phyloP scores from a whole-genome alignment of 2,797 vertebrate species.

The Acanthurus tractus region DNA sequence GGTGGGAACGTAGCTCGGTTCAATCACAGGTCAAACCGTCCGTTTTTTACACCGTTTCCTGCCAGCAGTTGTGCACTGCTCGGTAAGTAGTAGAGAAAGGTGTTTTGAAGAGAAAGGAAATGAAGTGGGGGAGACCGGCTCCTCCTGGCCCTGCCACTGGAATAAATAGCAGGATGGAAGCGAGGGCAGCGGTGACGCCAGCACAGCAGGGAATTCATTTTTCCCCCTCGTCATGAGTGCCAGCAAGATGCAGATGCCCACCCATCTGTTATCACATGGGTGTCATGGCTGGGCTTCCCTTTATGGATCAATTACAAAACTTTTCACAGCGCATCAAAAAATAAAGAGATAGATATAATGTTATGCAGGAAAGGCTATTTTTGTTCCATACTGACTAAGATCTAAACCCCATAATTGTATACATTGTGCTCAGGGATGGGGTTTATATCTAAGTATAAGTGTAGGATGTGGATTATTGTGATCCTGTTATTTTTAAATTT shows the following conservation, averaged over 20 bases:
- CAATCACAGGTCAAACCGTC: constrained; percentile 34
- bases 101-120: constrained; percentile 31
- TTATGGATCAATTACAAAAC: constrained; percentile 21
- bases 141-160: constrained; percentile 57
- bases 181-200: constrained; percentile 49
- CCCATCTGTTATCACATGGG: constrained; percentile 63
- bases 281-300: constrained; percentile 54
- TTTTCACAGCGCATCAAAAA: constrained; percentile 21
- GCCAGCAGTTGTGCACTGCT: constrained; percentile 10
- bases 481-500: not conserved
- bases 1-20: constrained; percentile 12
- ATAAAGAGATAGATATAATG: not conserved
- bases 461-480: not conserved
- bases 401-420: not conserved
- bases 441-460: too few relatives aligned
- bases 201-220: constrained; percentile 57
- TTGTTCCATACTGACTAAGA: not conserved
- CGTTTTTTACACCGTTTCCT: constrained; percentile 34
- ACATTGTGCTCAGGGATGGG: not conserved
- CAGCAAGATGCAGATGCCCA: constrained; percentile 62
- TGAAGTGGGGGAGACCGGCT: constrained; percentile 51
- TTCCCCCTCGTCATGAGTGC: constrained; percentile 28
- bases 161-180: constrained; percentile 65
- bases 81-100: constrained; percentile 11
- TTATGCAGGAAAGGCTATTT: not conserved